Evolutionary conservation across 2,797 vertebrate genomes (phyloP), one percentile per base, ranked within the genome.

Genomic region (Spondyliosoma cantharus): DNA sequence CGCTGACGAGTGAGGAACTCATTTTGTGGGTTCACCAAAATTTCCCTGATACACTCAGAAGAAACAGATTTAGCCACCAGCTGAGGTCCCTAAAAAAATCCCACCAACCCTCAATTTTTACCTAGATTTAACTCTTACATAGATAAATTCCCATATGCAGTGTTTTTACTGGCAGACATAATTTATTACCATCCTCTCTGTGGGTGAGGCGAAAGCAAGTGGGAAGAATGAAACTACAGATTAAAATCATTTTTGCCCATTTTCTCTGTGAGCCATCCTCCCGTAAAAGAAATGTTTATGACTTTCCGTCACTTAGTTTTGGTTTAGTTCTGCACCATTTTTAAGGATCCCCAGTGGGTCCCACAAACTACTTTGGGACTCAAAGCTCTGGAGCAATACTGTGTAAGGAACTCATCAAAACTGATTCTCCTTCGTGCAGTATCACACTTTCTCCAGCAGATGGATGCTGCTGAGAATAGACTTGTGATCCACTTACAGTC

Each of bases 151-250:
- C 74, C 81, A 83, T 22, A 59, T 67, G 46, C 54, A 25, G 63
- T 57, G 69, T 65, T 61, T 61, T 89, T 86, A 87, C 79, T 71
- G 79, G 74, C 62, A 86, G 69, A 66, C 70, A 19, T 27, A 4
- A 52, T 22, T 20, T 52, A 61, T 67, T 64, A 62, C 45, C 12
- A 78, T 69, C 12, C 58, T 25, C 19, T 60, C 48, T 60, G 80
- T 82, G 86, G 85, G 78, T 78, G 80, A 54, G 15, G 48, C 60
- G 76, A 82, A 19, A 83, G n/a, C 14, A 37, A 22, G 74, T 79
- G 63, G 74, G 78, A 74, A 62, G 75, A 29, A n/a, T 61, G 67
- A 81, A 81, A 78, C 78, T 68, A 42, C 29, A 67, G 62, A 79
- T 73, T 29, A 16, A 53, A 52, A 70, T 58, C 2, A 0, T 9